Evolutionary conservation across 2,888 invertebrate genomes (phyloP).

Genomic region (Philonicus albiceps): DNA sequence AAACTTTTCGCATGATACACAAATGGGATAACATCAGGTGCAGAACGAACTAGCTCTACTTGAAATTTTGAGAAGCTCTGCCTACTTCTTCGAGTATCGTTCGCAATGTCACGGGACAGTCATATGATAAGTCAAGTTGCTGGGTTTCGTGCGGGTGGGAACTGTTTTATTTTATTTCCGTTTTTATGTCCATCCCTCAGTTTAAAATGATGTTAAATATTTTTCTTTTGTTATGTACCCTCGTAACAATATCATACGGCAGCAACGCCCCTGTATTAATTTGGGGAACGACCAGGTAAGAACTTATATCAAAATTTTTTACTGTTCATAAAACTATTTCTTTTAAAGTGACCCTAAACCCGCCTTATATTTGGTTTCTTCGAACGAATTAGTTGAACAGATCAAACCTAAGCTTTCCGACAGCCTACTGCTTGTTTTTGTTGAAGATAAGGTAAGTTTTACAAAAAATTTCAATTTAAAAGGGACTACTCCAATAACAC

Average conservation of each 20-base stretch:
- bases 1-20: background rate
- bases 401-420: slow-evolving; percentile 54
- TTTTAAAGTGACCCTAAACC: slow-evolving; percentile 54
- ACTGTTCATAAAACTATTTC: background rate
- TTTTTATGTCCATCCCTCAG: slow-evolving; percentile 23
- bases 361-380: slow-evolving; percentile 54
- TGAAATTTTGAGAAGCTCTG: background rate
- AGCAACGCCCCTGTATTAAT: slow-evolving; percentile 69
- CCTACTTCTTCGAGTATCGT: background rate
- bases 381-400: slow-evolving; percentile 54
- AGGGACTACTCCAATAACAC: background rate
- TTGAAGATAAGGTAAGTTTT: slow-evolving; percentile 64
- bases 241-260: slow-evolving; percentile 56
- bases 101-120: slow-evolving; percentile 1
- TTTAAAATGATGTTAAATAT: slow-evolving; percentile 55
- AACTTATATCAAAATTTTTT: slow-evolving; percentile 44
- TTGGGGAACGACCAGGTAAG: slow-evolving; percentile 65
- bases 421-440: slow-evolving; percentile 64
- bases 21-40: background rate
- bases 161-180: background rate
- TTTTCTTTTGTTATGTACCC: slow-evolving; percentile 55
- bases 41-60: background rate
- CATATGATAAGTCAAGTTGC: background rate
- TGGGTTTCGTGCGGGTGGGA: background rate
- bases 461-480: background rate